Evolutionary conservation across 2,797 vertebrate genomes (phyloP).

Genomic region (Peromyscus aztecus): DNA sequence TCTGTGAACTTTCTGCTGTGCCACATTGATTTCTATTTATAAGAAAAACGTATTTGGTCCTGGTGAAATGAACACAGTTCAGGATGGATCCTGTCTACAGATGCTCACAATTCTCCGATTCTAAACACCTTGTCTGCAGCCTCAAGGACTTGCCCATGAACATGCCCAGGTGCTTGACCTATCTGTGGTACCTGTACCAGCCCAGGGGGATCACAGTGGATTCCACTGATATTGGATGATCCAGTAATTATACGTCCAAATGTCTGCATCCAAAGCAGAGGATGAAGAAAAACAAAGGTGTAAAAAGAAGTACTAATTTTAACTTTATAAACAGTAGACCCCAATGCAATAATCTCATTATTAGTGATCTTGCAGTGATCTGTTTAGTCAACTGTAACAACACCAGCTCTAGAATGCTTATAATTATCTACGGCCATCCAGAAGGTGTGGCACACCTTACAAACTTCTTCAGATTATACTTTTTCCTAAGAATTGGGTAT

Average conservation of each 20-base stretch:
- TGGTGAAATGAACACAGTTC: background rate
- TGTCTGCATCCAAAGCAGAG: background rate
- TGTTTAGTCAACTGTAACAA: background rate
- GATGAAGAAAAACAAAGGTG: background rate
- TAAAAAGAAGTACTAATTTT: background rate
- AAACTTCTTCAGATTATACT: background rate
- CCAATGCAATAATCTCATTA: background rate
- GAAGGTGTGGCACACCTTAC: background rate
- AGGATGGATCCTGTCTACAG: background rate
- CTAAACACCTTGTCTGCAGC: background rate
- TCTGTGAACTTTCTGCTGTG: background rate
- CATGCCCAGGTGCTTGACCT: background rate
- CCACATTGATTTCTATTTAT: background rate
- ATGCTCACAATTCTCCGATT: background rate
- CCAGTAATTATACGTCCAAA: slow-evolving; percentile 2
- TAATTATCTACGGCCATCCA: too few relatives aligned
- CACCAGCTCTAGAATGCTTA: background rate
- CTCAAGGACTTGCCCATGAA: background rate
- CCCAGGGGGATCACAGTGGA: background rate
- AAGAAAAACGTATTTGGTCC: background rate
- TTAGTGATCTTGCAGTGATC: background rate
- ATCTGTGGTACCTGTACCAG: background rate
- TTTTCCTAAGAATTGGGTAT: background rate
- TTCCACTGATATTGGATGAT: slow-evolving; percentile 6
- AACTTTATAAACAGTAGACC: background rate